phyloP scores from a whole-genome alignment of 2,797 vertebrate genomes.

The Anableps anableps region DNA sequence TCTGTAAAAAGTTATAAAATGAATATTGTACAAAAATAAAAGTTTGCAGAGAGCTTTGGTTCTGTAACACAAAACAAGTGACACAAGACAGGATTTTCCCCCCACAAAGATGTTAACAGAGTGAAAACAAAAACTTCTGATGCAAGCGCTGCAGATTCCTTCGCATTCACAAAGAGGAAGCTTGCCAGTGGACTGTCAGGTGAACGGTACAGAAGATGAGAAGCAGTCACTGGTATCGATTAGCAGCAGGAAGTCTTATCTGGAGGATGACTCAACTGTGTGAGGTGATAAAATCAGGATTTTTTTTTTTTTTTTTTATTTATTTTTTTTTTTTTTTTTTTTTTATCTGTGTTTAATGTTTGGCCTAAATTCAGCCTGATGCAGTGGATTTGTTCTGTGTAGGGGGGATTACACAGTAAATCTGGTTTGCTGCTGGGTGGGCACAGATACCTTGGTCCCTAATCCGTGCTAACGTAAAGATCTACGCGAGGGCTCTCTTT shows the following conservation, averaged over 20 bases:
- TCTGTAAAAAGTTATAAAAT: conserved; percentile 99
- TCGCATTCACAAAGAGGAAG: conserved; percentile 63
- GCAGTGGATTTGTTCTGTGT: conserved; percentile 79
- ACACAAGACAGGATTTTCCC: conserved; percentile 82
- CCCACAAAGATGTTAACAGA: conserved; percentile 79
- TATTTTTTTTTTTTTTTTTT: conserved; percentile 68
- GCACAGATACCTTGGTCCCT: conserved; percentile 79
- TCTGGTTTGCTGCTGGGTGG: conserved; percentile 77
- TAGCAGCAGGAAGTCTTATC: conserved; percentile 38
- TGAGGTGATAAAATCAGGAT: conserved; percentile 72
- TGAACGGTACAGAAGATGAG: conserved; percentile 46
- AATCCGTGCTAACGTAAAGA: conserved; percentile 78
- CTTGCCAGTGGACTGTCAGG: conserved; percentile 39
- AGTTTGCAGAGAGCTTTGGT: conserved; percentile 99
- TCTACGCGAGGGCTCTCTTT: conserved; percentile 63
- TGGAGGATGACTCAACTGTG: conserved; percentile 74
- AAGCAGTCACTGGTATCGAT: conserved; percentile 42
- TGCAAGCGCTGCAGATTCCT: conserved; percentile 82
- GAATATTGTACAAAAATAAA: conserved; percentile 99
- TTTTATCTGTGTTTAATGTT: conserved; percentile 59
- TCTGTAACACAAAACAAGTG: conserved; percentile 95
- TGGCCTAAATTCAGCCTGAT: conserved; percentile 80
- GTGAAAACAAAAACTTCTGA: conserved; percentile 75
- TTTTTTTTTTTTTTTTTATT: conserved; percentile 67
- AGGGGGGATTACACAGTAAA: conserved; percentile 79